phyloP scores from a whole-genome alignment of 2,113 vertebrate species.

The Dromaius novaehollandiae region DNA sequence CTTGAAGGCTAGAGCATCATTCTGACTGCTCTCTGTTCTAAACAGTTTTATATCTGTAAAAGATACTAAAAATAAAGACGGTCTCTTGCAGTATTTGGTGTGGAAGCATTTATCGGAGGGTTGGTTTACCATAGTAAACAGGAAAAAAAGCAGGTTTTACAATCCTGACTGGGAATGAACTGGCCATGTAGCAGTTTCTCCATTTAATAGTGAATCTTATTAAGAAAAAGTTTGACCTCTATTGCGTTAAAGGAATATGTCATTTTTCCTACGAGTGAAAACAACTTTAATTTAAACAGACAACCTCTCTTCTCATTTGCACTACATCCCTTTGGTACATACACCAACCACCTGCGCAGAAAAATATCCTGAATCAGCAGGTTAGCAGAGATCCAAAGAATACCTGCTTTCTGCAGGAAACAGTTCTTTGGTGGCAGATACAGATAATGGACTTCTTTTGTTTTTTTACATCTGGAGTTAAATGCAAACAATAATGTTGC shows the following conservation, averaged over 20 bases:
- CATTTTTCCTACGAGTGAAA: not conserved
- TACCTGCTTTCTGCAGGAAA: not conserved
- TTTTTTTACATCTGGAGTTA: not conserved
- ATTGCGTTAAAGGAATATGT: not conserved
- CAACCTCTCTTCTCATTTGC: not conserved
- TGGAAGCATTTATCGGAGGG: not conserved
- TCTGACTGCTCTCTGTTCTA: not conserved
- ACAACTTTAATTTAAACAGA: not conserved
- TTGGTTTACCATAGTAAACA: not conserved
- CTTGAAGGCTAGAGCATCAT: not conserved
- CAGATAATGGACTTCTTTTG: not conserved
- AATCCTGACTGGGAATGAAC: not conserved
- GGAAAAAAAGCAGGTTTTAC: not conserved
- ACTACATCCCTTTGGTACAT: not conserved
- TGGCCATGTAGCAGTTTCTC: not conserved
- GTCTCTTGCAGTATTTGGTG: not conserved
- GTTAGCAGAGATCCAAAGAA: not conserved
- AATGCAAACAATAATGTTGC: not conserved
- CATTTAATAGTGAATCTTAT: not conserved
- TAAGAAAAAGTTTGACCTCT: not conserved
- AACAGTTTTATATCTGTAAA: not conserved
- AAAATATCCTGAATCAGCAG: not conserved
- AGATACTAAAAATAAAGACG: not conserved
- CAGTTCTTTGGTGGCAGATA: not conserved
- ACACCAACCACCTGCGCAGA: not conserved